Evolutionary conservation across 2,113 vertebrate genomes (phyloP).

Genomic region (Anas platyrhynchos): DNA sequence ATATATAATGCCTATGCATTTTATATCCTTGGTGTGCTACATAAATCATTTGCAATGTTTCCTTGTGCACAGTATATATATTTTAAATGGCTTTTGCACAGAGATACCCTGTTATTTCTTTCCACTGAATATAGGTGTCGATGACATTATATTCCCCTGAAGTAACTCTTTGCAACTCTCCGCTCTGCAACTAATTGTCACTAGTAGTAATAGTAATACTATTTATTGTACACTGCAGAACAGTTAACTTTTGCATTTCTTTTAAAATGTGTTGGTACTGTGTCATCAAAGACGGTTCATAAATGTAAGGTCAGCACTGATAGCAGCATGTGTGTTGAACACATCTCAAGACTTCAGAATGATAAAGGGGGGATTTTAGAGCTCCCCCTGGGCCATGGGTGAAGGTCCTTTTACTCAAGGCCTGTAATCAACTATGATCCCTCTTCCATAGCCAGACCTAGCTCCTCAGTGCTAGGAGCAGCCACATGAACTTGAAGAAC

Average conservation of each 20-base stretch:
- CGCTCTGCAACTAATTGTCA: slow-evolving; percentile 18
- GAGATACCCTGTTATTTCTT: not conserved
- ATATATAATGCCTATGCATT: slow-evolving; percentile 21
- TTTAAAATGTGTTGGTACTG: not conserved
- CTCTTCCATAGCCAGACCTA: not conserved
- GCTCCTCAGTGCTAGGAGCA: not conserved
- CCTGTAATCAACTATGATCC: not conserved
- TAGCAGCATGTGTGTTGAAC: not conserved
- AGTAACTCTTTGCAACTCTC: not conserved
- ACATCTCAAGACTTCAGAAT: not conserved
- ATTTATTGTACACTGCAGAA: not conserved
- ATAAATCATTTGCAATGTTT: slow-evolving; percentile 43
- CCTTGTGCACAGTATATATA: not conserved
- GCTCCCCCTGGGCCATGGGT: not conserved
- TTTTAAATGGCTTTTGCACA: slow-evolving; percentile 30
- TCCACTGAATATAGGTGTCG: not conserved
- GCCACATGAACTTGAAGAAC: not conserved
- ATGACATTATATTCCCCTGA: not conserved
- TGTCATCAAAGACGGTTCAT: not conserved
- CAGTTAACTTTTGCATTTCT: not conserved
- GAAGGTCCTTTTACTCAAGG: not conserved
- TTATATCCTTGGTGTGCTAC: slow-evolving; percentile 24
- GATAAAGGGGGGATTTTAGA: not conserved
- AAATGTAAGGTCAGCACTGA: not conserved
- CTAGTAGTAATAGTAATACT: not conserved